phyloP scores from a whole-genome alignment of 2,797 vertebrate genomes.

The Pitangus sulphuratus region DNA sequence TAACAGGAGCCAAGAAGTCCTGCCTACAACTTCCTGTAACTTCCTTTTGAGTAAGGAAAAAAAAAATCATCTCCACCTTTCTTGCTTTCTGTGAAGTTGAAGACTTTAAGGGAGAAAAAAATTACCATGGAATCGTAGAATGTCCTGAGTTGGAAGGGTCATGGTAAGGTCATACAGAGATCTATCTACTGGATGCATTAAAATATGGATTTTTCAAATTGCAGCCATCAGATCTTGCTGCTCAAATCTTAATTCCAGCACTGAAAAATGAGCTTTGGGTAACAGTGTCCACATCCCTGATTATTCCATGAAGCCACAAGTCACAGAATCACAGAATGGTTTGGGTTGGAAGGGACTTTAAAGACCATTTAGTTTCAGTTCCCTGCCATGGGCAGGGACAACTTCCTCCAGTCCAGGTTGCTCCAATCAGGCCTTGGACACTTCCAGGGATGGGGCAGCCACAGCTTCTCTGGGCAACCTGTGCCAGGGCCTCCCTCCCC shows the following conservation, averaged over 20 bases:
- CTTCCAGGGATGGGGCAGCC: neutral
- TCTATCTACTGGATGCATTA: neutral
- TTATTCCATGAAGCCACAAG: neutral
- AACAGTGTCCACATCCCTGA: neutral
- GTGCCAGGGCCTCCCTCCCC: neutral
- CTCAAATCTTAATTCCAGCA: neutral
- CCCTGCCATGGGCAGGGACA: neutral
- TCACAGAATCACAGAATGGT: neutral
- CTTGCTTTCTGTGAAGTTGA: neutral
- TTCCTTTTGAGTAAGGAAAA: neutral
- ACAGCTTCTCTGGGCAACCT: neutral
- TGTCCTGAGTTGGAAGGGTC: neutral
- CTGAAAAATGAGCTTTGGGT: neutral
- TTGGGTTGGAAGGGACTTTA: neutral
- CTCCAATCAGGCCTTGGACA: neutral
- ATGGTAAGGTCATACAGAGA: neutral
- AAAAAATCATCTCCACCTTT: neutral
- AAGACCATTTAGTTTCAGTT: rapidly evolving
- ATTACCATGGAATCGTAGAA: neutral
- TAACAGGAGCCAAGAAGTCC: neutral
- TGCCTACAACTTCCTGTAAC: neutral
- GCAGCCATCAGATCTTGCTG: neutral
- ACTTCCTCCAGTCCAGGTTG: rapidly evolving
- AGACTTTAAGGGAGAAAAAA: neutral
- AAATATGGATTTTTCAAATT: neutral